phyloP scores from a whole-genome alignment of 2,888 invertebrate genomes.

The Andrena fulva region DNA sequence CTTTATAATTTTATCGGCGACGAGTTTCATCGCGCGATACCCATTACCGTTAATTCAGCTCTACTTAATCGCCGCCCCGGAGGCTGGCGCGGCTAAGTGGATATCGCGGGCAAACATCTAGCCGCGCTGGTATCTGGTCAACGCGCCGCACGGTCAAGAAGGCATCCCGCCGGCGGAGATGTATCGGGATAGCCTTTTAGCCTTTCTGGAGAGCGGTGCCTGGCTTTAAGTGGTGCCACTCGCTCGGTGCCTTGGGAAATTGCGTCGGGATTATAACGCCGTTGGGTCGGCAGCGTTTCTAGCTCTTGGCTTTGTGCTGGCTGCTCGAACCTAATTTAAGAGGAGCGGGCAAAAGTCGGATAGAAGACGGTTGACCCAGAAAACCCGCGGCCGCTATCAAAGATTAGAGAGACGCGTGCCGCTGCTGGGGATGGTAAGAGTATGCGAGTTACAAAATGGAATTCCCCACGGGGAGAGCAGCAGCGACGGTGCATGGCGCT shows the following conservation, averaged over 20 bases:
- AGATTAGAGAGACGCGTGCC: conserved; percentile 49
- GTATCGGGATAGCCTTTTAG: conserved; percentile 16
- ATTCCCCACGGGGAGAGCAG: conserved; percentile 16
- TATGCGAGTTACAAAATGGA: conserved; percentile 45
- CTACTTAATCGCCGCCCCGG: conserved; percentile 54
- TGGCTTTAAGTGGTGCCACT: conserved; percentile 16
- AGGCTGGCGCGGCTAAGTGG: conserved; percentile 36
- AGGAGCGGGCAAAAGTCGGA: conserved; percentile 47
- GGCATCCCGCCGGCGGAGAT: background rate
- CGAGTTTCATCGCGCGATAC: conserved; percentile 68
- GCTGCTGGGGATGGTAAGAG: conserved; percentile 27
- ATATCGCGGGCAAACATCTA: conserved; percentile 57
- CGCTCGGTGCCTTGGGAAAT: conserved; percentile 38
- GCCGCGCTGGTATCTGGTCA: conserved; percentile 23
- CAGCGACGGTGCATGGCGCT: background rate
- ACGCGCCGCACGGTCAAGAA: conserved; percentile 20
- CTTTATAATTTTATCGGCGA: conserved; percentile 79
- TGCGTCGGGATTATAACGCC: conserved; percentile 51
- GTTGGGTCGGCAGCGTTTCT: conserved; percentile 22
- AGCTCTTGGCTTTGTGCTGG: conserved; percentile 42
- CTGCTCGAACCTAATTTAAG: conserved; percentile 56
- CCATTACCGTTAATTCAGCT: conserved; percentile 77
- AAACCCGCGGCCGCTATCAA: conserved; percentile 30
- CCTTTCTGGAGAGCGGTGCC: background rate
- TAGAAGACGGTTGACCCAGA: conserved; percentile 35